Base-by-base conservation (phyloP, 2,797 vertebrate genomes). In the Hypotaenidia okinawae region DNA sequence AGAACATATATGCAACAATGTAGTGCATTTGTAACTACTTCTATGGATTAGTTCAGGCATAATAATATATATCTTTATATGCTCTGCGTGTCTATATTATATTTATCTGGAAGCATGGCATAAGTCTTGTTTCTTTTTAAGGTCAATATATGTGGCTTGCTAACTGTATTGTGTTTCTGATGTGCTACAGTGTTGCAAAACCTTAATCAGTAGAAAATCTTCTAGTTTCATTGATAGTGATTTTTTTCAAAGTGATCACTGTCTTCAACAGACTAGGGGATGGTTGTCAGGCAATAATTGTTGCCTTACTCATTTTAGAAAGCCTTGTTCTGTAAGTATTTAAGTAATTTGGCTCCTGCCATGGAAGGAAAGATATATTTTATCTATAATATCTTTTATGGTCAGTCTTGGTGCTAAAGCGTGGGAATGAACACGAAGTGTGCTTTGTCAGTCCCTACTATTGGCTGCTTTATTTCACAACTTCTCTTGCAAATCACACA, bases 401-500 rank as follows among this genome's bases (percentile, higher is more conserved):
- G 49, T 30, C 33, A 78, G 14, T 52, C 82, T 68, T 75, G 41
- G 45, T 33, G 27, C 22, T 92, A n/a, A 81, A 83, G 49, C 2
- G 1, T 78, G 45, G 49, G 78, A 89, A 85, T 58, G 84, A 86
- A 61, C 27, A 33, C 41, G 28, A 43, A 84, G 63, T 74, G 32
- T 78, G 23, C 51, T 91, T 72, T 80, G 80, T 91, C 89, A 94
- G 72, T 35, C 91, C 27, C 55, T 80, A 16, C 54, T 58, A 13
- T 23, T 24, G 63, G 39, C 70, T 94, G 61, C 37, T 92, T 94
- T 92, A 86, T 96, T 95, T 95, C 64, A 83, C 91, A 84, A 84
- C 54, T 90, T 76, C 51, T 88, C 72, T 92, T 95, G 77, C 57
- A 93, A 95, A 94, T 95, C 90, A 55, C 55, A 35, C 91, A 83